A percentile compares a stretch with the other conserved stretches of the same genome.
Conservation (phyloP, 2,888 invertebrate genomes). For the Dryadula phaetusa region DNA sequence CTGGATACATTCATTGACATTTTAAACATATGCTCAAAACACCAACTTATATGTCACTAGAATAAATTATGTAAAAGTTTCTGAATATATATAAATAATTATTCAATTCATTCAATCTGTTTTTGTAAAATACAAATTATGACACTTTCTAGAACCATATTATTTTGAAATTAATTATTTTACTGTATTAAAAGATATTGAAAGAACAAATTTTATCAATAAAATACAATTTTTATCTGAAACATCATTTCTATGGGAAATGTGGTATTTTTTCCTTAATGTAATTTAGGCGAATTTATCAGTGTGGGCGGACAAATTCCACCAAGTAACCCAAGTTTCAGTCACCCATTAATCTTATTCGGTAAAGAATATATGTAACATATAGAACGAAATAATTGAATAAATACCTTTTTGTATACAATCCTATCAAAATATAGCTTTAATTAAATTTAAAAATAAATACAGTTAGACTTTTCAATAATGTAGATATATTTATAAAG, state of each 20-base stretch:
- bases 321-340: not conserved
- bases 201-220: too few relatives aligned
- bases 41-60: not conserved
- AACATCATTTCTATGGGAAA: conserved; percentile 5
- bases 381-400: not conserved
- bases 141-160: too few relatives aligned
- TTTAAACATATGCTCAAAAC: conserved; percentile 23
- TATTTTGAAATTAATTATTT: too few relatives aligned
- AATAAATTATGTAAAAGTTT: not conserved
- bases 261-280: not conserved
- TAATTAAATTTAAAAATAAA: not conserved
- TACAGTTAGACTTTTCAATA: not conserved
- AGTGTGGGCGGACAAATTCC: not conserved
- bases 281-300: conserved; percentile 3
- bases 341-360: not conserved
- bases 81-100: not conserved
- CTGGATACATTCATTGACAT: conserved; percentile 44
- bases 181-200: too few relatives aligned
- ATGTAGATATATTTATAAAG: not conserved
- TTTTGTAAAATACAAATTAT: too few relatives aligned
- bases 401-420: not conserved
- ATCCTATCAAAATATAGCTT: not conserved
- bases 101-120: not conserved
- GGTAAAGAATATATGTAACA: not conserved
- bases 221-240: not conserved